A percentile compares a stretch with the other conserved stretches of the same genome.
Conservation (phyloP, 2,888 invertebrate species). For the Metellina segmentata region DNA sequence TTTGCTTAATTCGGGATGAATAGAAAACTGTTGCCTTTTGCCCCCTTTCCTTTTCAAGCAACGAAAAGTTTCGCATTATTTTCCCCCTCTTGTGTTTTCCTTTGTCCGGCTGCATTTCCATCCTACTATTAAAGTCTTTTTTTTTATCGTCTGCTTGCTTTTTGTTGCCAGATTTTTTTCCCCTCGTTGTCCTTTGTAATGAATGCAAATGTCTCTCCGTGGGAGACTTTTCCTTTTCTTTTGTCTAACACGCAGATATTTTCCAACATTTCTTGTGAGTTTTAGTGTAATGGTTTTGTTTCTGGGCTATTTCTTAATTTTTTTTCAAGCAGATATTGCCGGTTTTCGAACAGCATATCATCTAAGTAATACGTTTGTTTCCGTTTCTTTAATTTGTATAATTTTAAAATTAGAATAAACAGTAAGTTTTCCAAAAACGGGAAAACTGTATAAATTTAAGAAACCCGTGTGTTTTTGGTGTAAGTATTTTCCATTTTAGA, state of each 20-base stretch:
- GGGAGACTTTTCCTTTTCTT: constrained; percentile 39
- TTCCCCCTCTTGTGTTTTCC: constrained; percentile 42
- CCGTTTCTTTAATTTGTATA: no score
- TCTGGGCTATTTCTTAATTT: no score
- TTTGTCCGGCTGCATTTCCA: constrained; percentile 44
- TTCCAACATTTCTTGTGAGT: constrained; percentile 22
- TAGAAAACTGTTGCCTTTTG: constrained; percentile 75
- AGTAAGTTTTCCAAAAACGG: no score
- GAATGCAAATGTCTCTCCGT: constrained; percentile 74
- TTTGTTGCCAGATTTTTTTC: constrained; percentile 69
- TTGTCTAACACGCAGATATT: constrained; percentile 39
- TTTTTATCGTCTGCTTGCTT: constrained; percentile 45
- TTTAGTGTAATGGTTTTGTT: neutral
- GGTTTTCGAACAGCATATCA: no score
- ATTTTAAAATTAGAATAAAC: no score
- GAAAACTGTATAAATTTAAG: no score
- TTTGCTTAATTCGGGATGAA: constrained; percentile 68
- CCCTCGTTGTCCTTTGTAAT: constrained; percentile 67
- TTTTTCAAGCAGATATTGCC: no score
- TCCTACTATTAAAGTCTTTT: constrained; percentile 59
- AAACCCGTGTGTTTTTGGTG: no score
- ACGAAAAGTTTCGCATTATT: constrained; percentile 42
- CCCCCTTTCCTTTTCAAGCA: constrained; percentile 61
- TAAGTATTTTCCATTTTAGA: no score
- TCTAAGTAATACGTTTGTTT: no score